These are phyloP conservation scores for Notarius quadriscutis DNA, from an alignment of 2,113 vertebrate species.

Conservation along the genomic window DNA sequence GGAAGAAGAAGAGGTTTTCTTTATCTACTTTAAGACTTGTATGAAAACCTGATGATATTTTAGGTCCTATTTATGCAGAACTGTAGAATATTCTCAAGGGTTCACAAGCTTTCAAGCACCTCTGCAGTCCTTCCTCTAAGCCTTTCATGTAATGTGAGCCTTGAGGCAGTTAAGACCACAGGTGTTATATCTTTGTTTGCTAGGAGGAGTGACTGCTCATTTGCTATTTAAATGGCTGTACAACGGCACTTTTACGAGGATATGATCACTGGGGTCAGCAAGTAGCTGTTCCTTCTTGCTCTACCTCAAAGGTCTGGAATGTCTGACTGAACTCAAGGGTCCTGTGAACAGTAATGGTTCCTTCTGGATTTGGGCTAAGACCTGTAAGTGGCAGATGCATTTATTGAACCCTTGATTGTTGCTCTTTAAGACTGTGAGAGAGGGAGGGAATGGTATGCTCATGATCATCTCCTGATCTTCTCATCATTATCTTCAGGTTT, in stretches of 20 bases:
- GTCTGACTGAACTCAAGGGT: neutral
- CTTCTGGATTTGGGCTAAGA: slow-evolving; percentile 4
- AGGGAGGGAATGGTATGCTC: too few species aligned
- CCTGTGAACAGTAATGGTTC: neutral
- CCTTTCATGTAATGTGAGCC: neutral
- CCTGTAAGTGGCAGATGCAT: slow-evolving; percentile 15
- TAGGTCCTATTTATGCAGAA: too few species aligned
- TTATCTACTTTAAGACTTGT: too few species aligned
- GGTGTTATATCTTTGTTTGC: slow-evolving; percentile 33
- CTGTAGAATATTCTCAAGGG: too few species aligned
- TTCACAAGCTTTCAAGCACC: too few species aligned
- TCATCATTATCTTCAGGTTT: neutral
- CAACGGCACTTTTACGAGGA: neutral
- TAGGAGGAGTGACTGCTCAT: slow-evolving; percentile 30
- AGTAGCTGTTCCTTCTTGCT: neutral
- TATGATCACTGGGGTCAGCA: neutral
- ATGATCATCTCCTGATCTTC: too few species aligned
- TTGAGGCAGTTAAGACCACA: slow-evolving; percentile 11
- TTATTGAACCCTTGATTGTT: neutral
- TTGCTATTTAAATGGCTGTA: slow-evolving; percentile 41
- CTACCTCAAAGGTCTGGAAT: neutral
- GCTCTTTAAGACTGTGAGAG: neutral
- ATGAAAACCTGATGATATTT: too few species aligned
- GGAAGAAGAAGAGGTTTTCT: too few species aligned
- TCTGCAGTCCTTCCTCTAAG: neutral